Evolutionary conservation across 1,140 invertebrate species (phyloP), one percentile per base, ranked within the genome.

Genomic region (Drosophila nigromelanica): DNA sequence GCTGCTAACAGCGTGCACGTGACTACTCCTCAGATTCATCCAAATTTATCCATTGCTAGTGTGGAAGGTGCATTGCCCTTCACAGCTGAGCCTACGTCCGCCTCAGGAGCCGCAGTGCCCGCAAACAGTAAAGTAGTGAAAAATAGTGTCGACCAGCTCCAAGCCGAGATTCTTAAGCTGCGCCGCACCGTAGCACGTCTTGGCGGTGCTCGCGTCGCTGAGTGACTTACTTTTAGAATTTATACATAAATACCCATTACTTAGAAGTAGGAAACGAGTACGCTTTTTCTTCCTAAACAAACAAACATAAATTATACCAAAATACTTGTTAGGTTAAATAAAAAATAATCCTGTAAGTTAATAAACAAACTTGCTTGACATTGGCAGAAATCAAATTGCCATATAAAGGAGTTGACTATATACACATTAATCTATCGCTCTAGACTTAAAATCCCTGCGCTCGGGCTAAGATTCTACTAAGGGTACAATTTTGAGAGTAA

Each of bases 21-120:
- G 1, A 76, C 83, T 10, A 82, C 82, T 11, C 82, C 78, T 1
- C 82, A 82, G 33, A 78, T 82, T 18, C 83, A 87, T 73, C 85
- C 85, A 4, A 60, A 80, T 35, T 63, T 87, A 24, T 79, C 55
- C 39, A 87, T 87, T 55, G 76, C 85, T 48, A 89, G 76, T 35
- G 83, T 87, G 0, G 83, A 76, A 37, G 83, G 83, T 5, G 58
- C 76, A 1, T 42, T 75, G 7, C 33, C 56, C 5, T 68, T 43
- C 14, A 12, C 35, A 4, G 18, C 55, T 21, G 8, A 27, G 11
- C 11, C 14, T 11, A 5, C 24, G 1, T 21, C 12, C 4, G 11
- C 55, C 3, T 1, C 35, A 21, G 14, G 39, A 3, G 39, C 37
- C 4, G 21, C 14, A 12, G 15, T 37, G 15, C 4, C 58, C 12